Evolutionary conservation across 2,113 vertebrate species (phyloP).

Genomic region (Muntiacus muntjak): DNA sequence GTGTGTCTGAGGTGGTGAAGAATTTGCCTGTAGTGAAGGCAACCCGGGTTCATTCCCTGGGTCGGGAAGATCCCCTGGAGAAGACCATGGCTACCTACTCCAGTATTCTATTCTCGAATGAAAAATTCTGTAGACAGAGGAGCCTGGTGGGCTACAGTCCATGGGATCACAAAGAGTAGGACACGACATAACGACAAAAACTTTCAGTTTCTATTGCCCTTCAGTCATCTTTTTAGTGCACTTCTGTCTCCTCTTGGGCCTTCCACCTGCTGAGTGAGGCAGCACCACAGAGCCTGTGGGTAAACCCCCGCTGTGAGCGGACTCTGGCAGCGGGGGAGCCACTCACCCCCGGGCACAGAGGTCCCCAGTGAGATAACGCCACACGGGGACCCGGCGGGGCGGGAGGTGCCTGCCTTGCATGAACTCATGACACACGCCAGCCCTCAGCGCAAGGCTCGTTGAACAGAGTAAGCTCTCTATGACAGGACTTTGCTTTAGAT

Average conservation of each 20-base stretch:
- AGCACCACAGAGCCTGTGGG: neutral
- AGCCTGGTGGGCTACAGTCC: neutral
- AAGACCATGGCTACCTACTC: neutral
- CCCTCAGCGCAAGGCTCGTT: accelerated
- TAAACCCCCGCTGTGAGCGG: neutral
- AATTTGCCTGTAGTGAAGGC: neutral
- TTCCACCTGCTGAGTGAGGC: neutral
- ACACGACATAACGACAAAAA: accelerated
- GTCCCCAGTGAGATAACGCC: neutral
- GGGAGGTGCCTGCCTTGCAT: accelerated
- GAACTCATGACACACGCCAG: neutral
- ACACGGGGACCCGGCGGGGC: accelerated
- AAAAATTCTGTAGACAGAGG: neutral
- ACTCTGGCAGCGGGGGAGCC: neutral
- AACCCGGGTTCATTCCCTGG: neutral
- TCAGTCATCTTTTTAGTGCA: neutral
- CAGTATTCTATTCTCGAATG: neutral
- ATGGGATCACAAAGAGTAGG: neutral
- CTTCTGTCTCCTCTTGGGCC: neutral
- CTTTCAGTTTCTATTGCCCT: neutral
- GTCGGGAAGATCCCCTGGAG: neutral
- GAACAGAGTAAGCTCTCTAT: neutral
- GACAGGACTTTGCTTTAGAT: neutral
- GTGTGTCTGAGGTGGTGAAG: neutral
- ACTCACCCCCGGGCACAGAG: accelerated